Percentiles rank a stretch among this genome's conserved stretches.
Evolutionary conservation across 2,797 vertebrate species (phyloP).

Genomic region (Molossus molossus): DNA sequence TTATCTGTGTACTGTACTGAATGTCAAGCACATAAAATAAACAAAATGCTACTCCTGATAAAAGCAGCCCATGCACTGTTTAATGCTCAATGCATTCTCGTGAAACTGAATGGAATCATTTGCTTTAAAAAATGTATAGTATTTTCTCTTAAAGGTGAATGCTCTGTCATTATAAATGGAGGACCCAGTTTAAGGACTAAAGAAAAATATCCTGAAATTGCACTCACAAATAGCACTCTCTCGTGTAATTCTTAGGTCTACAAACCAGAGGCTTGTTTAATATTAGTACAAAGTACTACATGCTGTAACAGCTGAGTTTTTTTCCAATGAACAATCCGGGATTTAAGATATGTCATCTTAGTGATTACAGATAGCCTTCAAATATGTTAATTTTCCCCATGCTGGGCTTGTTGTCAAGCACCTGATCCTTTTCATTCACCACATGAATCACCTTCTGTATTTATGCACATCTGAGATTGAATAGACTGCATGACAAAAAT

Average conservation of each 20-base stretch:
- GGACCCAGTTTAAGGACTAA: not conserved
- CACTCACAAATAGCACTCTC: not conserved
- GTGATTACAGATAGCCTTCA: not conserved
- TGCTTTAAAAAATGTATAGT: conserved; percentile 52
- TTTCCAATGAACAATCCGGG: not conserved
- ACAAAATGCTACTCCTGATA: not conserved
- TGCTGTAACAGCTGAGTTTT: not conserved
- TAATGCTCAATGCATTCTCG: conserved; percentile 46
- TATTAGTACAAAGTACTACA: not conserved
- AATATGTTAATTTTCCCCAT: not conserved
- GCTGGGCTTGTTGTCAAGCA: conserved; percentile 32
- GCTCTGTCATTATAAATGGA: conserved; percentile 39
- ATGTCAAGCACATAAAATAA: conserved; percentile 31
- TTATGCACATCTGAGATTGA: conserved; percentile 43
- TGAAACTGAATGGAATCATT: conserved; percentile 57
- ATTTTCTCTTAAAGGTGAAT: conserved; percentile 8
- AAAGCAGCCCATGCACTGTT: conserved; percentile 9
- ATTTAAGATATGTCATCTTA: not conserved
- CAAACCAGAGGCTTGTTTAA: not conserved
- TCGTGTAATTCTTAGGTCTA: not conserved
- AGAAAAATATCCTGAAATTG: not conserved
- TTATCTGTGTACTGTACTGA: not conserved
- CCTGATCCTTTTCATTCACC: not conserved
- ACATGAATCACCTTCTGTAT: conserved; percentile 20
- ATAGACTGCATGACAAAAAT: not conserved